These are phyloP conservation scores for Coecobrya sp. DNA, from an alignment of 2,888 invertebrate species.

Conservation along the genomic window DNA sequence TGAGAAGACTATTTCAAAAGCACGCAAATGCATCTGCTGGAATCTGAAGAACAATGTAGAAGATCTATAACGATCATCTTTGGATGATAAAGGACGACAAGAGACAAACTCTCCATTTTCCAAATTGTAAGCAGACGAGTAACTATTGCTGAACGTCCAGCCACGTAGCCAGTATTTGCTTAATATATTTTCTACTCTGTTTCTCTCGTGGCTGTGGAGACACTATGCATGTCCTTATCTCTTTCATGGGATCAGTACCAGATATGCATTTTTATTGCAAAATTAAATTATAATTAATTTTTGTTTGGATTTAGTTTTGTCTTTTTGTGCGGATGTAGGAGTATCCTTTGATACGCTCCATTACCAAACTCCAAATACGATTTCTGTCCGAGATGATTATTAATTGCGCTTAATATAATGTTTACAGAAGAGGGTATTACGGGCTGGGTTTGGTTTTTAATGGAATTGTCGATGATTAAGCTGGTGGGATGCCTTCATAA, in stretches of 20 bases:
- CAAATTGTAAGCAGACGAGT: not conserved
- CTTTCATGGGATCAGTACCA: not conserved
- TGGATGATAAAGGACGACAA: no score
- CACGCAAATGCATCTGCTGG: not conserved
- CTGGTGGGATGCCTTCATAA: constrained; percentile 28
- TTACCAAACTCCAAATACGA: not conserved
- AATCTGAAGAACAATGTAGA: not conserved
- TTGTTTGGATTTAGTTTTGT: not conserved
- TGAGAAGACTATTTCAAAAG: not conserved
- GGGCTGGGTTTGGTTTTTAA: not conserved
- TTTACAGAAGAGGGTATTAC: not conserved
- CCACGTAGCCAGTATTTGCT: no score
- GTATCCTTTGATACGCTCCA: not conserved
- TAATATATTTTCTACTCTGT: not conserved
- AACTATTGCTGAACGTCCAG: not conserved
- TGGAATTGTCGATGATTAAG: constrained; percentile 28
- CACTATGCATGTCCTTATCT: no score
- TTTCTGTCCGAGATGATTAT: constrained; percentile 9
- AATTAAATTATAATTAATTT: constrained; percentile 45
- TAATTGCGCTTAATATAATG: constrained; percentile 33
- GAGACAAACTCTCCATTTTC: not conserved
- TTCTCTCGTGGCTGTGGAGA: not conserved
- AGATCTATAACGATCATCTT: not conserved
- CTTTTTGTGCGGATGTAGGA: not conserved
- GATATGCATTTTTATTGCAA: constrained; percentile 50